These are phyloP conservation scores for Platypus cylindrus DNA, from an alignment of 2,888 invertebrate genomes.

Conservation along the genomic window DNA sequence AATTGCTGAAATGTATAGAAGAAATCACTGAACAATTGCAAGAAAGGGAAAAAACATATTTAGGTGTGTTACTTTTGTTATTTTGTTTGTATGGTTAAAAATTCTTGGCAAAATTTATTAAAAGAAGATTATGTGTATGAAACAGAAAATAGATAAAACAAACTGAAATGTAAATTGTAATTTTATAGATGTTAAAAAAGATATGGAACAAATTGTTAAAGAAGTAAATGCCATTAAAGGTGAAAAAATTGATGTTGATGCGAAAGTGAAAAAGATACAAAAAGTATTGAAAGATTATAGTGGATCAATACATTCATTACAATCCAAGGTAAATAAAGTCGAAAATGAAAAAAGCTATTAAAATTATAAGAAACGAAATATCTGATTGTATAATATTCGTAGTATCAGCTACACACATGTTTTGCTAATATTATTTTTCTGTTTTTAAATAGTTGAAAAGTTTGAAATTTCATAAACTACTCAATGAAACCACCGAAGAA, in stretches of 20 bases:
- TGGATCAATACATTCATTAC: slow-evolving; percentile 43
- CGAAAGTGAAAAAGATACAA: slow-evolving; percentile 49
- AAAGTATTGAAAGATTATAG: slow-evolving; percentile 45
- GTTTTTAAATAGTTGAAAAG: too few species aligned
- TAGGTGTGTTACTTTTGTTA: slow-evolving; percentile 25
- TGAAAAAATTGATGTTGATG: slow-evolving; percentile 60
- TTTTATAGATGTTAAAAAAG: slow-evolving; percentile 41
- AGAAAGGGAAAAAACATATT: slow-evolving; percentile 44
- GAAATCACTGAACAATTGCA: slow-evolving; percentile 45
- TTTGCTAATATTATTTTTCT: too few species aligned
- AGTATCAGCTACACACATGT: too few species aligned
- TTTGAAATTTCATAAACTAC: too few species aligned
- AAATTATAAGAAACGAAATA: too few species aligned
- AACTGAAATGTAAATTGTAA: background rate
- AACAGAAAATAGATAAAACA: too few species aligned
- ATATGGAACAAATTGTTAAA: slow-evolving; percentile 46
- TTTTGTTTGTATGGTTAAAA: background rate
- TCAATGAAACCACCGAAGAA: slow-evolving; percentile 32
- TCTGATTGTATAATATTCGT: too few species aligned
- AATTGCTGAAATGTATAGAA: slow-evolving; percentile 42
- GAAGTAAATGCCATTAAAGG: slow-evolving; percentile 57
- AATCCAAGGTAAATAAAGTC: slow-evolving; percentile 37
- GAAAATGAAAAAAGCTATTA: too few species aligned
- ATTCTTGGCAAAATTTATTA: slow-evolving; percentile 3
- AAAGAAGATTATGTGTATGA: background rate